These are phyloP conservation scores for Alectura lathami DNA, from an alignment of 2,113 vertebrate species.

Conservation along the genomic window DNA sequence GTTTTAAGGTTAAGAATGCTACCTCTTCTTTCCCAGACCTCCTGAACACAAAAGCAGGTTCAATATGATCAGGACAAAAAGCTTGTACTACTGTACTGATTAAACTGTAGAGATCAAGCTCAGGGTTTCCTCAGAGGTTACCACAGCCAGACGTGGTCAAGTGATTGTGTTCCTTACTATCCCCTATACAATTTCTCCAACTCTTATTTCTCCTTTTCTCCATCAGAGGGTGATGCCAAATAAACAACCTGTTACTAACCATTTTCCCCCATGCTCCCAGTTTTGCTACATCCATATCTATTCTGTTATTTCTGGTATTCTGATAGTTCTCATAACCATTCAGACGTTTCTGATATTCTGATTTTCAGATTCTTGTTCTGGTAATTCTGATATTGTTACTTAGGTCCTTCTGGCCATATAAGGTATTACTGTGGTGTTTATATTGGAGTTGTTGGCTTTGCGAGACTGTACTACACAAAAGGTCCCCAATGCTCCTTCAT, in stretches of 20 bases:
- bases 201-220: not conserved
- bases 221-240: not conserved
- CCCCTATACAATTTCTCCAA: not conserved
- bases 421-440: not conserved
- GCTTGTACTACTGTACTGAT: not conserved
- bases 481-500: not conserved
- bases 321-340: not conserved
- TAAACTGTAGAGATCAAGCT: not conserved
- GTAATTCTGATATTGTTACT: not conserved
- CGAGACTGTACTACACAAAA: not conserved
- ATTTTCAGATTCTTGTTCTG: not conserved
- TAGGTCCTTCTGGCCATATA: not conserved
- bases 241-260: not conserved
- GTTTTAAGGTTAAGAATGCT: not conserved
- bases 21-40: not conserved
- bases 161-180: not conserved
- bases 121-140: not conserved
- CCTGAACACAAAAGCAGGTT: rapidly evolving
- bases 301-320: not conserved
- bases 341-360: not conserved
- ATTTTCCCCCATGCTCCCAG: not conserved
- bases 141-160: not conserved
- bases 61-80: not conserved
- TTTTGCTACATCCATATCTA: not conserved
- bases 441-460: not conserved